A percentile compares a stretch with the other conserved stretches of the same genome.
These are phyloP conservation scores for Forbesichthys papilliferus DNA, from an alignment of 2,113 vertebrate genomes.

Conservation along the genomic window DNA sequence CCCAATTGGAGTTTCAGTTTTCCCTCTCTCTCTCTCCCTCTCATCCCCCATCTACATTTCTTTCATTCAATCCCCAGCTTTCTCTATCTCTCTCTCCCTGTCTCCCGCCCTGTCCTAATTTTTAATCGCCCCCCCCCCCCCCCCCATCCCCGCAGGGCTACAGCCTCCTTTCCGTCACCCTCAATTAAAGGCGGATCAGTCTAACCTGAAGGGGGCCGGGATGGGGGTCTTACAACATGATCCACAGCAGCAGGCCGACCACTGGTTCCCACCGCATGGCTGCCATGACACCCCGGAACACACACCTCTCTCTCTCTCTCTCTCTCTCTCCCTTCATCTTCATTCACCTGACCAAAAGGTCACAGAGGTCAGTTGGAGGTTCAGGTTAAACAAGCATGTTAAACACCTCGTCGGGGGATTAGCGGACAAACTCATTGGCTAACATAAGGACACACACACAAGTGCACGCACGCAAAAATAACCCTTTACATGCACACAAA, in stretches of 20 bases:
- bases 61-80: not conserved
- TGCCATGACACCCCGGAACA: conserved; percentile 7
- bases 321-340: not conserved
- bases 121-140: not conserved
- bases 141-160: conserved; percentile 5
- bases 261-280: not conserved
- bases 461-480: too few relatives aligned
- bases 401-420: conserved; percentile 75
- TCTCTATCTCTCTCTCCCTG: not conserved
- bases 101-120: not conserved
- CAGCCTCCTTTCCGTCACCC: conserved; percentile 67
- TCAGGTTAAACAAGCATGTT: conserved; percentile 67
- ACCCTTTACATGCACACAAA: too few relatives aligned
- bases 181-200: conserved; percentile 71
- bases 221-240: conserved; percentile 63
- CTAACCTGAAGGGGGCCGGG: conserved; percentile 50
- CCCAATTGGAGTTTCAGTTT: not conserved
- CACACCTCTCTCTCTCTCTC: not conserved
- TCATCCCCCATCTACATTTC: not conserved
- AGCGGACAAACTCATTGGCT: conserved; percentile 66
- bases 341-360: conserved; percentile 57
- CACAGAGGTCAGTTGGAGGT: conserved; percentile 58
- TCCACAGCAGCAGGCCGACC: conserved; percentile 23
- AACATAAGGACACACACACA: conserved; percentile 32
- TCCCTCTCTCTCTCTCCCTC: not conserved